Percentiles rank a stretch among this genome's conserved stretches.
Evolutionary conservation across 2,113 vertebrate genomes (phyloP).

Genomic region (Planiliza haematocheilus): DNA sequence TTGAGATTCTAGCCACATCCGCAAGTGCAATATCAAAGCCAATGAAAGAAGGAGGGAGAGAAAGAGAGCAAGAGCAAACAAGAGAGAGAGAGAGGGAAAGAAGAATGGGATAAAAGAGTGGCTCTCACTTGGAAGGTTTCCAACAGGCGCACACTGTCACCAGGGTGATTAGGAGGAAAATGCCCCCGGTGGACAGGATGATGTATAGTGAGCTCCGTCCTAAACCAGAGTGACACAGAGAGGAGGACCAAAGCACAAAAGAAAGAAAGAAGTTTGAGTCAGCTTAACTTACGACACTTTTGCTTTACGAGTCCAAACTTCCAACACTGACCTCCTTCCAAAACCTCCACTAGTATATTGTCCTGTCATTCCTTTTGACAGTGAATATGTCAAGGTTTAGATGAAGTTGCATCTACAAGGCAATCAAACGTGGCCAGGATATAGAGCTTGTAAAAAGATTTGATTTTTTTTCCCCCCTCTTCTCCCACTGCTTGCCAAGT

Average conservation of each 20-base stretch:
- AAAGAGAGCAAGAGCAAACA: neutral
- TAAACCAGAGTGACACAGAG: conserved; percentile 72
- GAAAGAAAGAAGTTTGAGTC: conserved; percentile 5
- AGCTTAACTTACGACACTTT: neutral
- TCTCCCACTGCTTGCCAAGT: conserved; percentile 4
- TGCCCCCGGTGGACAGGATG: conserved; percentile 96
- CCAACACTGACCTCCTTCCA: neutral
- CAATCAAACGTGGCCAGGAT: neutral
- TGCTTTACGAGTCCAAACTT: neutral
- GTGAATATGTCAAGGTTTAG: neutral
- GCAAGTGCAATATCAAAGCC: conserved; percentile 43
- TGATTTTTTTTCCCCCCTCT: neutral
- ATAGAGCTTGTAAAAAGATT: neutral
- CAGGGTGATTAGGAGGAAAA: conserved; percentile 97
- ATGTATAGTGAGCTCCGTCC: conserved; percentile 98
- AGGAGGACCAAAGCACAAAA: neutral
- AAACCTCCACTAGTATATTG: neutral
- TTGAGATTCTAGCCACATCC: conserved; percentile 63
- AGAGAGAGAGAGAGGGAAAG: neutral
- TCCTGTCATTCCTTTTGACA: neutral
- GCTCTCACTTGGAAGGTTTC: conserved; percentile 94
- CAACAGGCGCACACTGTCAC: conserved; percentile 98
- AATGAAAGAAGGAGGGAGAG: conserved; percentile 4
- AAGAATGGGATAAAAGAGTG: conserved; percentile 16
- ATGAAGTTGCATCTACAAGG: neutral